Evolutionary conservation across 2,113 vertebrate species (phyloP).

Genomic region (Leptosomus discolor): DNA sequence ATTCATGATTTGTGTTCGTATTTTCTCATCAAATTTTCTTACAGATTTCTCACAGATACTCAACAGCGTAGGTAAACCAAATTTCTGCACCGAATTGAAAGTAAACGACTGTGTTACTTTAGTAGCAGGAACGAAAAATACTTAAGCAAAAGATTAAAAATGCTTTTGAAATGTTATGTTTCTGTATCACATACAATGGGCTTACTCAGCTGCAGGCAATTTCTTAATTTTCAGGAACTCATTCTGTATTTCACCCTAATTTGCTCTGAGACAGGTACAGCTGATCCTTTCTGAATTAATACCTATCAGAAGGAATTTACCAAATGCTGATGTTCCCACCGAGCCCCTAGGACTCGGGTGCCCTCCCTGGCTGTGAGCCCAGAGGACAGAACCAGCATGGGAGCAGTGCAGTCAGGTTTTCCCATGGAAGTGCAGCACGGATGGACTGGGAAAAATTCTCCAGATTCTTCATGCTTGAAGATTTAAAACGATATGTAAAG

Average conservation of each 20-base stretch:
- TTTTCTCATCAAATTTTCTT: slow-evolving; percentile 33
- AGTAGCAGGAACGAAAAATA: neutral
- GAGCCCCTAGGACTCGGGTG: rapidly evolving
- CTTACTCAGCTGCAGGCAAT: neutral
- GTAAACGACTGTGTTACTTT: neutral
- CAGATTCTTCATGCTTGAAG: neutral
- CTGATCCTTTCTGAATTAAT: neutral
- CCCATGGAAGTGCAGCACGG: rapidly evolving
- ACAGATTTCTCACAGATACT: neutral
- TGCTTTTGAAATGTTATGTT: neutral
- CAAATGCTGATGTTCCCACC: neutral
- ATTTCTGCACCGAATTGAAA: slow-evolving; percentile 28
- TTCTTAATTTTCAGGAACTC: neutral
- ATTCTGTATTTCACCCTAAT: neutral
- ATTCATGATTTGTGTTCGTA: neutral
- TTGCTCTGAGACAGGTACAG: neutral
- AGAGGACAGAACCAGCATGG: neutral
- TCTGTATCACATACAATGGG: neutral
- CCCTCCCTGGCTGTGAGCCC: neutral
- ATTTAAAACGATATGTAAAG: rapidly evolving
- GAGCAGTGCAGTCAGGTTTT: neutral
- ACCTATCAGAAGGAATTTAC: neutral
- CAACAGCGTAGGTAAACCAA: neutral
- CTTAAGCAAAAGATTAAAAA: neutral
- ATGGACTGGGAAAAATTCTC: neutral